These are phyloP conservation scores for Menidia menidia DNA, from an alignment of 2,797 vertebrate species.

Conservation along the genomic window DNA sequence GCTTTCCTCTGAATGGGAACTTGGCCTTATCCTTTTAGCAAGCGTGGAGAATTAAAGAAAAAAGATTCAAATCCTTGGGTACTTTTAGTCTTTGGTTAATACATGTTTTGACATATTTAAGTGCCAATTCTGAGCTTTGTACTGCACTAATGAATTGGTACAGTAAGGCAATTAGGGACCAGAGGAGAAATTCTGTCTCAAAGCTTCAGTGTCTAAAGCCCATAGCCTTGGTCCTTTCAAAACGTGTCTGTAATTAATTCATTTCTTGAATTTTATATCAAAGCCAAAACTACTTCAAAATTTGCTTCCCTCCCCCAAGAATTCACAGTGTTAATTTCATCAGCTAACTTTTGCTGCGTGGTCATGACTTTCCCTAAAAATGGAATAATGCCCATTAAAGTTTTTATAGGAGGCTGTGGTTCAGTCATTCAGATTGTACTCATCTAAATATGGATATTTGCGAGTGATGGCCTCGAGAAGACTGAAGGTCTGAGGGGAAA, in stretches of 20 bases:
- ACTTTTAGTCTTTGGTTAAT: neutral
- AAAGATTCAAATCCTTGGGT: conserved; percentile 9
- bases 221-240: conserved; percentile 7
- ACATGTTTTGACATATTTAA: conserved; percentile 7
- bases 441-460: neutral
- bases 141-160: conserved; percentile 25
- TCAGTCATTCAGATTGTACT: neutral
- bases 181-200: conserved; percentile 7
- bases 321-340: conserved; percentile 13
- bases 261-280: conserved; percentile 22
- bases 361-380: conserved; percentile 6
- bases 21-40: conserved; percentile 13
- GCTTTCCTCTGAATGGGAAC: conserved; percentile 4
- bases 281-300: conserved; percentile 1
- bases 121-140: conserved; percentile 30
- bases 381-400: neutral
- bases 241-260: conserved; percentile 7
- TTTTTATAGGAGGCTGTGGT: neutral
- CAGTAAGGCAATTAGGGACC: conserved; percentile 8
- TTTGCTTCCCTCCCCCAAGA: conserved; percentile 3
- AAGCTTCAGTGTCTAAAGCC: conserved; percentile 21
- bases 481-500: neutral
- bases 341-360: neutral
- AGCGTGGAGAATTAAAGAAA: conserved; percentile 15
- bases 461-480: neutral